phyloP scores from a whole-genome alignment of 2,113 vertebrate genomes.

The Copsychus sechellarum region DNA sequence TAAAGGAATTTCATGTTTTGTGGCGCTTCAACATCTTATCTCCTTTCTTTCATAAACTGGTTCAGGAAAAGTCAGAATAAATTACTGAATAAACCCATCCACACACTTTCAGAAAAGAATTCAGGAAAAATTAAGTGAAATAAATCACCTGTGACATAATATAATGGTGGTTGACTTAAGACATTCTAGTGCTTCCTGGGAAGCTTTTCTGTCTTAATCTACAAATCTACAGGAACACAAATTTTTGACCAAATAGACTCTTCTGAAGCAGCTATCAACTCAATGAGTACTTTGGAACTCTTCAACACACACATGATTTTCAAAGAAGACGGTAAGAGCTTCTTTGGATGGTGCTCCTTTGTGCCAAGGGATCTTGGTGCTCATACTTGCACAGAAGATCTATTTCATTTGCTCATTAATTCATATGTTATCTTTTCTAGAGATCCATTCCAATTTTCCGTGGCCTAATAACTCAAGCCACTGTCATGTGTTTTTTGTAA shows the following conservation, averaged over 20 bases:
- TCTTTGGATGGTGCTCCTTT: background rate
- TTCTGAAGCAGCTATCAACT: background rate
- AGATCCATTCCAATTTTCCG: background rate
- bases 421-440: background rate
- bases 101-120: background rate
- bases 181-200: background rate
- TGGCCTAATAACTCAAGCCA: background rate
- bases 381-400: background rate
- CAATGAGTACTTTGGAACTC: background rate
- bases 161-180: background rate
- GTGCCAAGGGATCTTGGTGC: background rate
- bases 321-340: background rate
- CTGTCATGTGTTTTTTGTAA: background rate
- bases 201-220: background rate
- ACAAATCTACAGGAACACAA: background rate
- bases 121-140: background rate
- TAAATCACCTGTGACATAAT: background rate
- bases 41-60: background rate
- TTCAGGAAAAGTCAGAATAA: background rate
- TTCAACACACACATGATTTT: background rate
- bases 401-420: background rate
- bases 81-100: background rate
- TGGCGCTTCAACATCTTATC: background rate
- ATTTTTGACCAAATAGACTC: conserved; percentile 7
- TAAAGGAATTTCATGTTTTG: background rate